Conservation (phyloP, 2,888 invertebrate species). For the Diadegma fenestrale region DNA sequence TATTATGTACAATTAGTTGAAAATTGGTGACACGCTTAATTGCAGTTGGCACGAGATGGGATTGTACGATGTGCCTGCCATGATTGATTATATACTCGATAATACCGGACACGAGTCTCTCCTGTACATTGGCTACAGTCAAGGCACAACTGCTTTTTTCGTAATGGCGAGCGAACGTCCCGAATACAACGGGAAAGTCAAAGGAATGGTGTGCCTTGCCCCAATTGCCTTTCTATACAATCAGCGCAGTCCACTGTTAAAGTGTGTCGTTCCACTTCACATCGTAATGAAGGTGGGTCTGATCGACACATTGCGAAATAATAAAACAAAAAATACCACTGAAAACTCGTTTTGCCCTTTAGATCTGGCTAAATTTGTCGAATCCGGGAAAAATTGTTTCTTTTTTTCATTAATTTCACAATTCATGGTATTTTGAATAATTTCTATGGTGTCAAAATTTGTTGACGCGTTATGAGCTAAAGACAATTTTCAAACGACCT, state of each 20-base stretch:
- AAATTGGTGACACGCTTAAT: conserved; percentile 37
- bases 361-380: not conserved
- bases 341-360: not conserved
- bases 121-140: conserved; percentile 88
- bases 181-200: conserved; percentile 83
- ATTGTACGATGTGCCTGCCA: conserved; percentile 87
- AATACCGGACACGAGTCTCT: conserved; percentile 85
- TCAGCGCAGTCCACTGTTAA: conserved; percentile 81
- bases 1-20: not conserved
- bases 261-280: conserved; percentile 79
- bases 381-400: too few relatives aligned
- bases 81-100: conserved; percentile 86
- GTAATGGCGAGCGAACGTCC: conserved; percentile 83
- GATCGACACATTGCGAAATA: not conserved
- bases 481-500: not conserved
- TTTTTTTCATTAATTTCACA: too few relatives aligned
- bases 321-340: not conserved
- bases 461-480: not conserved
- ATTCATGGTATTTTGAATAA: too few relatives aligned
- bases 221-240: conserved; percentile 84
- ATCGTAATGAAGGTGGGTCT: conserved; percentile 79
- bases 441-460: too few relatives aligned
- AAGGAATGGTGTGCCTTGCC: conserved; percentile 82
- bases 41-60: conserved; percentile 88
- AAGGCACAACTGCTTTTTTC: conserved; percentile 86